A percentile compares a stretch with the other conserved stretches of the same genome.
Conservation (phyloP, 2,888 invertebrate genomes). For the Drosophila basisetae region DNA sequence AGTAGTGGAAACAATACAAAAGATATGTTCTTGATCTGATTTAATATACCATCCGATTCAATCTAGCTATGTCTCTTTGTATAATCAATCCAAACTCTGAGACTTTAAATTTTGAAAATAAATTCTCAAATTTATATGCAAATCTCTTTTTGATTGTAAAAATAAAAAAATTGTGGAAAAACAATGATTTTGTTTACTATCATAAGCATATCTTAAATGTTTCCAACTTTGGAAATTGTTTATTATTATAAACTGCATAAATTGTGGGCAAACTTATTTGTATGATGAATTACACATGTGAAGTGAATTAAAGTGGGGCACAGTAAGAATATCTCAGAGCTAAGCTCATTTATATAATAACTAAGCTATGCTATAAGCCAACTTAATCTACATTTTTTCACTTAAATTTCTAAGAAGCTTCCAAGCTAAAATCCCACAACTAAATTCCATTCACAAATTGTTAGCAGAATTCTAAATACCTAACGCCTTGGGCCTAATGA, state of each 20-base stretch:
- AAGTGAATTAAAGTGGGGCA: background rate
- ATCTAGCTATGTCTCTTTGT: background rate
- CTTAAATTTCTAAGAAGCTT: background rate
- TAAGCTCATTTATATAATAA: background rate
- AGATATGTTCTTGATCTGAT: background rate
- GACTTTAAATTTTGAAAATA: background rate
- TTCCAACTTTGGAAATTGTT: background rate
- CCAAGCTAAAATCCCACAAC: background rate
- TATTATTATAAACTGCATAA: background rate
- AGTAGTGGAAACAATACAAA: background rate
- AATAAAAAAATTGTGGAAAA: too few relatives aligned
- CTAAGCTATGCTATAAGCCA: background rate
- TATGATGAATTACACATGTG: background rate
- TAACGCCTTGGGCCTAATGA: constrained; percentile 64
- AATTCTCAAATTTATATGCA: background rate
- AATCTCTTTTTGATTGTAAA: background rate
- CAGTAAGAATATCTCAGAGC: background rate
- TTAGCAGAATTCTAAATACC: constrained; percentile 46
- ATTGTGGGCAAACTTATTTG: background rate
- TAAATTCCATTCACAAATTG: constrained; percentile 49
- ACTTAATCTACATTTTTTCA: background rate
- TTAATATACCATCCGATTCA: background rate
- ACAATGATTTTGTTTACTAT: too few relatives aligned
- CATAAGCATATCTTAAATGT: background rate
- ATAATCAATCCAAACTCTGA: background rate